Evolutionary conservation across 2,797 vertebrate species (phyloP).

Genomic region (Sebastes trivittatus): DNA sequence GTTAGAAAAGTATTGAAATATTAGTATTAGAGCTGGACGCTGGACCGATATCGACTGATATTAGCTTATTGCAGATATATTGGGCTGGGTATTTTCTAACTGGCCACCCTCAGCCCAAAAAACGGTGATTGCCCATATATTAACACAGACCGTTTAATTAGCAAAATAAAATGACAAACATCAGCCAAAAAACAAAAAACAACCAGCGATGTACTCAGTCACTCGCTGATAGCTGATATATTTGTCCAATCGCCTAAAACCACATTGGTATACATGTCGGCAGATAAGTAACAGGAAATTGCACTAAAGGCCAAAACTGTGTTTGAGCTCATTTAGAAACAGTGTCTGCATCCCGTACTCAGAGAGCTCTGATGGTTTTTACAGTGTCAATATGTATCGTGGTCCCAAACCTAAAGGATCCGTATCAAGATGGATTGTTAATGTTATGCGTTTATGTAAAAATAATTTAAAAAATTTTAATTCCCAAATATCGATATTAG

Average conservation of each 20-base stretch:
- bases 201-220: background rate
- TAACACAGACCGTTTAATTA: background rate
- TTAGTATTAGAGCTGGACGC: background rate
- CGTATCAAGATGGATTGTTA: background rate
- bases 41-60: background rate
- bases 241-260: background rate
- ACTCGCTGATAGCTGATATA: background rate
- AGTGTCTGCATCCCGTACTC: background rate
- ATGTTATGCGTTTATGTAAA: background rate
- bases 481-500: background rate
- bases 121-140: background rate
- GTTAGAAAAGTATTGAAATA: background rate
- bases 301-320: background rate
- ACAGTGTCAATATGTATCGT: background rate
- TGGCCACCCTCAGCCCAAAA: background rate
- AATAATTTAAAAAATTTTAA: background rate
- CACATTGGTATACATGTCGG: background rate
- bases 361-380: background rate
- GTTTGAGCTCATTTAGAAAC: background rate
- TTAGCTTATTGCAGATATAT: background rate
- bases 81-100: too few relatives aligned
- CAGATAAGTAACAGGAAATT: background rate
- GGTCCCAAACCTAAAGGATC: background rate
- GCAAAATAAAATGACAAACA: background rate
- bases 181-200: background rate